A percentile compares a stretch with the other conserved stretches of the same genome.
phyloP scores from a whole-genome alignment of 53 echinoderm and acorn worm species.

The Holothuria scabra region DNA sequence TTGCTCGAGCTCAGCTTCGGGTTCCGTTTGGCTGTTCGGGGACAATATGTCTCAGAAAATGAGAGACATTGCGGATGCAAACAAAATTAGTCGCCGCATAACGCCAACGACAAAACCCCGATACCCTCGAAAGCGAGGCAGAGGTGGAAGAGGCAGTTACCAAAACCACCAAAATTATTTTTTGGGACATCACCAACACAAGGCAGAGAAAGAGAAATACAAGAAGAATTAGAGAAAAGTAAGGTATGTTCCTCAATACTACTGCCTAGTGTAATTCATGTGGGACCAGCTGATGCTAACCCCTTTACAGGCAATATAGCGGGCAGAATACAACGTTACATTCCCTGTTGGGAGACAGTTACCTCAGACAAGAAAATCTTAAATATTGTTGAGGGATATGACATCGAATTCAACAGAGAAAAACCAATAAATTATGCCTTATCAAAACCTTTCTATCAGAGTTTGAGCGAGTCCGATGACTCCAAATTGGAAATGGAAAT shows the following conservation, averaged over 20 bases:
- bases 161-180: too few species aligned
- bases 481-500: constrained; percentile 2
- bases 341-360: neutral
- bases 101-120: neutral
- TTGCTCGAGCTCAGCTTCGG: constrained; percentile 1
- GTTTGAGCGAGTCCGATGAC: neutral
- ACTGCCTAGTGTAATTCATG: neutral
- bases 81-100: too few species aligned
- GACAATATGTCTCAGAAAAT: too few species aligned
- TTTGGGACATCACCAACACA: too few species aligned
- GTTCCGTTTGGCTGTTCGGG: neutral
- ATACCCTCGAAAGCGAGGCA: too few species aligned
- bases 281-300: too few species aligned
- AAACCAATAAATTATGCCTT: too few species aligned
- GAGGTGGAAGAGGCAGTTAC: too few species aligned
- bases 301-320: neutral
- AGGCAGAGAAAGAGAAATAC: neutral
- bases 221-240: neutral
- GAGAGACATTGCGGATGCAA: too few species aligned
- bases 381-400: neutral
- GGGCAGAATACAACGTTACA: neutral
- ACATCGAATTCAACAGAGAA: too few species aligned
- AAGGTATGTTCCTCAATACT: neutral
- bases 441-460: neutral
- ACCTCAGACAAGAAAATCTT: neutral